Evolutionary conservation across 2,113 vertebrate species (phyloP), one percentile per base, ranked within the genome.

Genomic region (Todiramphus chloris): DNA sequence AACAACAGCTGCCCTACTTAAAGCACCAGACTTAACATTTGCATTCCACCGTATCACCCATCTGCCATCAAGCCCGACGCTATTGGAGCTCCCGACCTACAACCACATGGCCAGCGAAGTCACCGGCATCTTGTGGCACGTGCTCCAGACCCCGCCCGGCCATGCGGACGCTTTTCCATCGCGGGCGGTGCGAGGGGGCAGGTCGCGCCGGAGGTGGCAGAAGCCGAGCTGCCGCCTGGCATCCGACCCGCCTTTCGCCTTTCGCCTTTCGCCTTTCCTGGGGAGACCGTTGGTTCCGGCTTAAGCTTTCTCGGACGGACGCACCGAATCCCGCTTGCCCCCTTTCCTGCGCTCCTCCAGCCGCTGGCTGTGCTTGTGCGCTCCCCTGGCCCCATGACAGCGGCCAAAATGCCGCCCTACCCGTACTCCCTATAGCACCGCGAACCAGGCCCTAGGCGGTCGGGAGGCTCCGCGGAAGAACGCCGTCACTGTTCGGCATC

Each of bases 61-160:
- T 2, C 12, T 0, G 7, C 5, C 11, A 3, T 3, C 39, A 11
- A 7, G 19, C 11, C 14, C 7, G 0, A 10, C 18, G 0, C 46
- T 0, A 3, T 0, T 0, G 59, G 58, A 21, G 66, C 3, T 2
- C 46, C 24, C 58, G 20, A 6, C 30, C 56, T 10, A 9, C 21
- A 24, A 13, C 7, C 10, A 1, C 62, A 20, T 4, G 20, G n/a
- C 28, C 1, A 3, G 10, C 12, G 10, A 5, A 62, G 20, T 3
- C 50, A 25, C 50, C 50, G 23, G 50, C 50, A 25, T 7, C 50
- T 51, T 24, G 12, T 7, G 50, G 50, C 24, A 20, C 50, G 24
- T 13, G 46, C 18, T 51, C 12, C 50, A 51, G 50, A 25, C 50
- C 50, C 50, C 50, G 50, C 11, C 31, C 2, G 13, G 15, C 5